These are phyloP conservation scores for Lasioglossum albipes DNA, from an alignment of 1,140 invertebrate species.

Conservation along the genomic window DNA sequence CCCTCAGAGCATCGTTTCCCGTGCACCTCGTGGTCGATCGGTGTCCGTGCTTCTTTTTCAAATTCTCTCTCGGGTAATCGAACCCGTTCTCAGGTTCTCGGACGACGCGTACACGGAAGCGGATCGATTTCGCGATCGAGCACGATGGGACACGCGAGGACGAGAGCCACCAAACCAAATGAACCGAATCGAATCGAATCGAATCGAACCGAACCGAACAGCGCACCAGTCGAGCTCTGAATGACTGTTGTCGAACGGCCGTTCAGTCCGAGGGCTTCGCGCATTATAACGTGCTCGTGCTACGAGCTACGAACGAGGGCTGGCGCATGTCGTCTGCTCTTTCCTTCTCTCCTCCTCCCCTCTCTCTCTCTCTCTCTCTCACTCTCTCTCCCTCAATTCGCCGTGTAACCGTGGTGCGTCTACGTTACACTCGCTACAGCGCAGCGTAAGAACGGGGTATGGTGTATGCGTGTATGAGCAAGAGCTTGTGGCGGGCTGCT, in stretches of 20 bases:
- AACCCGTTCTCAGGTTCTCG: no score
- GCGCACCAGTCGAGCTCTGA: constrained; percentile 67
- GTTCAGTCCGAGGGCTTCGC: constrained; percentile 29
- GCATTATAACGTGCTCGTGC: constrained; percentile 39
- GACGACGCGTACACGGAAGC: no score
- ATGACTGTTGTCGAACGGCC: constrained; percentile 55
- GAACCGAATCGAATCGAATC: no score
- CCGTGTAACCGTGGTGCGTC: no score
- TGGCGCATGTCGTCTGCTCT: constrained; percentile 33
- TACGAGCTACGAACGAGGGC: constrained; percentile 21
- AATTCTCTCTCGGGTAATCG: no score
- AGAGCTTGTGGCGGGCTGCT: no score
- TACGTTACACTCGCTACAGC: no score
- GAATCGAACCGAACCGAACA: constrained; percentile 53
- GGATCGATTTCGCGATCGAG: background rate
- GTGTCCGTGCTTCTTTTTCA: background rate
- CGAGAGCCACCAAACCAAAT: background rate
- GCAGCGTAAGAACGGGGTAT: no score
- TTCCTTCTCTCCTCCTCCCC: no score
- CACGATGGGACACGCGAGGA: constrained; percentile 33
- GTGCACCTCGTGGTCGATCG: background rate
- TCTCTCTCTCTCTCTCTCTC: no score
- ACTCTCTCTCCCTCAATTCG: no score
- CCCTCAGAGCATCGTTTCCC: constrained; percentile 23
- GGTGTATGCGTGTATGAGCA: no score